These are phyloP conservation scores for Hydrolagus colliei DNA, from an alignment of 2,797 vertebrate genomes.

Conservation along the genomic window DNA sequence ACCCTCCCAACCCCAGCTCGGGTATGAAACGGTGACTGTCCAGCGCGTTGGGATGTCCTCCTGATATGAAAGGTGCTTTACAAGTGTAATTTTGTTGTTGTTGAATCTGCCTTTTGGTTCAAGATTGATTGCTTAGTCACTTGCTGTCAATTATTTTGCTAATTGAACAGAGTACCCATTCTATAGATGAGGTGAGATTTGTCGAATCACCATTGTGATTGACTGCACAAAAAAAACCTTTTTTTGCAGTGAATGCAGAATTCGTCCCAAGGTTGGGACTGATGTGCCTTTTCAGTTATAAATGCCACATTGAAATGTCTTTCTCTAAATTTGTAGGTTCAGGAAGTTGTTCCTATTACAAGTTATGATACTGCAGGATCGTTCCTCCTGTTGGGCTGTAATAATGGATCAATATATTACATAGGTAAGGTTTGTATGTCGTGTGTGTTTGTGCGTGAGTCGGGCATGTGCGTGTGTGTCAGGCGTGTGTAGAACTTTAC, in stretches of 20 bases:
- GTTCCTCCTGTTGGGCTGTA: constrained; percentile 87
- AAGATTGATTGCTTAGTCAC: too few species aligned
- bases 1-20: too few species aligned
- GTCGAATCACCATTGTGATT: neutral
- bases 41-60: too few species aligned
- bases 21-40: too few species aligned
- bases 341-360: constrained; percentile 94
- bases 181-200: neutral
- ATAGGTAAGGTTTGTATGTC: constrained; percentile 66
- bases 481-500: too few species aligned
- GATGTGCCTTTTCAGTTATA: neutral
- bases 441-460: too few species aligned
- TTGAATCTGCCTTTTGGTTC: too few species aligned
- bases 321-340: constrained; percentile 63
- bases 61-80: too few species aligned
- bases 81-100: too few species aligned
- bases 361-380: constrained; percentile 94
- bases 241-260: neutral
- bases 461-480: too few species aligned
- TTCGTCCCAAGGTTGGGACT: neutral
- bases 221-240: neutral
- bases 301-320: neutral
- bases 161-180: neutral
- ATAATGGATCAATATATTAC: constrained; percentile 95
- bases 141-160: too few species aligned